A percentile compares a stretch with the other conserved stretches of the same genome.
Evolutionary conservation across 2,888 invertebrate species (phyloP).

Genomic region (Empis livida): DNA sequence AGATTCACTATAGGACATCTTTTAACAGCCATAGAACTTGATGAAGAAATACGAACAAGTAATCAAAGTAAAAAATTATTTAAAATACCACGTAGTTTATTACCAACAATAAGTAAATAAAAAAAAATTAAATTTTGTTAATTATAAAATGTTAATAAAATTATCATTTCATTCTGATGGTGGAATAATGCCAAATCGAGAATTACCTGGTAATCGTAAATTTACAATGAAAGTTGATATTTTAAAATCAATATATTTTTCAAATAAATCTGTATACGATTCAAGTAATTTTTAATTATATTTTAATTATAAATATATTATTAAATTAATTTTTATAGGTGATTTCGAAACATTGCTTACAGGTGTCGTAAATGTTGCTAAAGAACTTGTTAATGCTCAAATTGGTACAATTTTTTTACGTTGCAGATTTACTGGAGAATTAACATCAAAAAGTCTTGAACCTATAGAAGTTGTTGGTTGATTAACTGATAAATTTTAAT

Average conservation of each 20-base stretch:
- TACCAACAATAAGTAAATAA: constrained; percentile 14
- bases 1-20: constrained; percentile 25
- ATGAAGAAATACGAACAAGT: constrained; percentile 48
- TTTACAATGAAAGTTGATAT: too few species aligned
- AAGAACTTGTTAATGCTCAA: constrained; percentile 58
- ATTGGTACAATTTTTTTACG: constrained; percentile 65
- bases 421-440: constrained; percentile 58
- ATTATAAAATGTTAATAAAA: too few species aligned
- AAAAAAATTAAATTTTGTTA: not conserved
- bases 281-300: too few species aligned
- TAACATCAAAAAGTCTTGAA: constrained; percentile 62
- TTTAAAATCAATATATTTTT: too few species aligned
- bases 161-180: too few species aligned
- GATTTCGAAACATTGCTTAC: constrained; percentile 54
- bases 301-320: too few species aligned
- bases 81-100: constrained; percentile 52
- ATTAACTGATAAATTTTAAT: too few species aligned
- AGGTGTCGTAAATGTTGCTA: constrained; percentile 64
- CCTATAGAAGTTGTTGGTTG: too few species aligned
- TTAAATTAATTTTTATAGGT: constrained; percentile 25
- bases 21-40: constrained; percentile 49
- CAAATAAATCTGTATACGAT: too few species aligned
- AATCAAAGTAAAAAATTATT: constrained; percentile 50
- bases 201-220: not conserved
- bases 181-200: too few species aligned